Evolutionary conservation across 2,888 invertebrate species (phyloP).

Genomic region (Thera obeliscata): DNA sequence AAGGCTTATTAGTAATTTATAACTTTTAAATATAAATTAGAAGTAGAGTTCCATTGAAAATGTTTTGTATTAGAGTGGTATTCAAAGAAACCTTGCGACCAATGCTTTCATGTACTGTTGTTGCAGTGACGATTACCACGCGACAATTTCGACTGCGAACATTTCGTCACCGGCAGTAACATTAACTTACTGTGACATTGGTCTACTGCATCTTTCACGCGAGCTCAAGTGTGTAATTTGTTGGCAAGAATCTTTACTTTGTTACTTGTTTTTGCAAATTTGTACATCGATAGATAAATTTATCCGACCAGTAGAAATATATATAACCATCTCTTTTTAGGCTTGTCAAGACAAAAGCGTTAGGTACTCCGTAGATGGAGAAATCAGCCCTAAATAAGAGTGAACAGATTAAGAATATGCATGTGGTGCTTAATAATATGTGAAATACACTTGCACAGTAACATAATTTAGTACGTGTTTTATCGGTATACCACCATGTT

Average conservation of each 20-base stretch:
- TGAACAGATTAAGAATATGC: constrained; percentile 24
- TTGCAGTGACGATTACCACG: constrained; percentile 6
- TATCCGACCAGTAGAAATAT: no score
- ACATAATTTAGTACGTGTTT: constrained; percentile 40
- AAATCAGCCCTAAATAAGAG: constrained; percentile 13
- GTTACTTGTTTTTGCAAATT: constrained; percentile 36
- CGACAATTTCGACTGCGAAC: constrained; percentile 18
- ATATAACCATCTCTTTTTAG: no score
- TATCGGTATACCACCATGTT: constrained; percentile 42
- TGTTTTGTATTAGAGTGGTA: background rate
- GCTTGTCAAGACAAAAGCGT: no score
- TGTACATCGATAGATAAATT: constrained; percentile 17
- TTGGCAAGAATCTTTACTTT: constrained; percentile 38
- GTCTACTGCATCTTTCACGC: constrained; percentile 34
- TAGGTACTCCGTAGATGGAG: no score
- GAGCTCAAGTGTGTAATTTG: constrained; percentile 39
- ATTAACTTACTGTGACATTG: constrained; percentile 36
- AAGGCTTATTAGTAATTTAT: no score
- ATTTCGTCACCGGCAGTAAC: constrained; percentile 29
- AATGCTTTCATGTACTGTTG: background rate
- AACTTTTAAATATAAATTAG: no score
- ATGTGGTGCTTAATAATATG: background rate
- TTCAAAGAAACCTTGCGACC: background rate
- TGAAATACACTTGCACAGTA: constrained; percentile 28
- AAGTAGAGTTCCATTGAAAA: background rate